phyloP scores from a whole-genome alignment of 2,888 invertebrate genomes.

The Mimas tiliae region DNA sequence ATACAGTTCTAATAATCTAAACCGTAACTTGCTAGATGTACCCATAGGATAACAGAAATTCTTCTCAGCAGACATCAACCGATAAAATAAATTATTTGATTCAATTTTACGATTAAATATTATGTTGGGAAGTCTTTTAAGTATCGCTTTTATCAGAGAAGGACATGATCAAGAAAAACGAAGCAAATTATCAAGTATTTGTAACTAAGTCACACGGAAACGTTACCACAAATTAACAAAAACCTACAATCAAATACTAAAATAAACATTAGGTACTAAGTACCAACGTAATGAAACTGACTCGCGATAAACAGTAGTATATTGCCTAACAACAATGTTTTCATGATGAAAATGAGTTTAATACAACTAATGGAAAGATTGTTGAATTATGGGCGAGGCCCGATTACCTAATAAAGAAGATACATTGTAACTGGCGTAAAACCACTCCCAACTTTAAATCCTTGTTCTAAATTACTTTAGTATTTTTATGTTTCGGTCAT shows the following conservation, averaged over 20 bases:
- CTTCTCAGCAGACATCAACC: background rate
- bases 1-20: slow-evolving; percentile 5
- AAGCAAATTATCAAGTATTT: no score
- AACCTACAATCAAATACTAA: no score
- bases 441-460: slow-evolving; percentile 11
- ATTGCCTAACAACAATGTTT: background rate
- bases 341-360: slow-evolving; percentile 32
- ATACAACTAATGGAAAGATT: slow-evolving; percentile 46
- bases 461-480: slow-evolving; percentile 3
- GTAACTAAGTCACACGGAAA: no score
- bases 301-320: no score
- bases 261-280: no score
- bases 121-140: no score
- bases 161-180: no score
- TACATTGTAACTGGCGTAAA: slow-evolving; percentile 11
- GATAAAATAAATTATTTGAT: background rate
- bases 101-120: no score
- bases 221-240: no score
- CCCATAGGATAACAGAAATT: background rate
- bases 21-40: background rate
- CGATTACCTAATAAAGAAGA: slow-evolving; percentile 28
- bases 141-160: no score
- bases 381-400: slow-evolving; percentile 39
- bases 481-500: background rate
- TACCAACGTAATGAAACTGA: no score